Conservation (phyloP, 2,888 invertebrate species). For the Acronicta alni region DNA sequence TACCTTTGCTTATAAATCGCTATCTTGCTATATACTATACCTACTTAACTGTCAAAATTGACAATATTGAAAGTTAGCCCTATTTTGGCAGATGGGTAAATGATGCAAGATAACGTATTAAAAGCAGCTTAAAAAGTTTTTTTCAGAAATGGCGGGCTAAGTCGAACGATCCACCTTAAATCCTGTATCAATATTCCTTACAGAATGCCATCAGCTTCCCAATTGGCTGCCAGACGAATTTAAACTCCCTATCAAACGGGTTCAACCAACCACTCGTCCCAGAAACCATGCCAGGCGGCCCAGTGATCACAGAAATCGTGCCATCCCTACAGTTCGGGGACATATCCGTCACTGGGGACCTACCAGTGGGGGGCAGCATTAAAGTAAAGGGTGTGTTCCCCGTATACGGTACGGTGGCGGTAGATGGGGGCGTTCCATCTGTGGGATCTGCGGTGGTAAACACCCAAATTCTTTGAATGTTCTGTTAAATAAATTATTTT, state of each 20-base stretch:
- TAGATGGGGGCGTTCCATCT: conserved; percentile 77
- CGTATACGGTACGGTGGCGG: conserved; percentile 75
- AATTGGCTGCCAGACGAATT: conserved; percentile 41
- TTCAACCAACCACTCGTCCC: conserved; percentile 28
- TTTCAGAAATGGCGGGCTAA: too few relatives aligned
- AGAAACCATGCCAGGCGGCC: conserved; percentile 64
- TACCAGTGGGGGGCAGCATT: conserved; percentile 77
- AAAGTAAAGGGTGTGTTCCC: conserved; percentile 79
- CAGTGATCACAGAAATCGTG: conserved; percentile 74
- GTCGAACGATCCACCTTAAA: too few relatives aligned
- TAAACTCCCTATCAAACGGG: conserved; percentile 16
- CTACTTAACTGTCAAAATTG: too few relatives aligned
- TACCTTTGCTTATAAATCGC: too few relatives aligned
- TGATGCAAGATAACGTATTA: too few relatives aligned
- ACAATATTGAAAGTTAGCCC: too few relatives aligned
- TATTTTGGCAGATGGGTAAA: too few relatives aligned
- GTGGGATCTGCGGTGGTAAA: conserved; percentile 73
- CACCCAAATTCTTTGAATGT: conserved; percentile 47
- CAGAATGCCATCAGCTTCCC: conserved; percentile 58
- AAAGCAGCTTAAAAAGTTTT: too few relatives aligned
- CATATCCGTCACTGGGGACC: conserved; percentile 71
- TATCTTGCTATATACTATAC: too few relatives aligned
- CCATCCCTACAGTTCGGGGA: conserved; percentile 78
- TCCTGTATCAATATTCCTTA: conserved; percentile 11
- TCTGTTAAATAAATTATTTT: conserved; percentile 42